Evolutionary conservation across 1,140 invertebrate species (phyloP), one percentile per base, ranked within the genome.

Genomic region (Sitobion miscanthi): DNA sequence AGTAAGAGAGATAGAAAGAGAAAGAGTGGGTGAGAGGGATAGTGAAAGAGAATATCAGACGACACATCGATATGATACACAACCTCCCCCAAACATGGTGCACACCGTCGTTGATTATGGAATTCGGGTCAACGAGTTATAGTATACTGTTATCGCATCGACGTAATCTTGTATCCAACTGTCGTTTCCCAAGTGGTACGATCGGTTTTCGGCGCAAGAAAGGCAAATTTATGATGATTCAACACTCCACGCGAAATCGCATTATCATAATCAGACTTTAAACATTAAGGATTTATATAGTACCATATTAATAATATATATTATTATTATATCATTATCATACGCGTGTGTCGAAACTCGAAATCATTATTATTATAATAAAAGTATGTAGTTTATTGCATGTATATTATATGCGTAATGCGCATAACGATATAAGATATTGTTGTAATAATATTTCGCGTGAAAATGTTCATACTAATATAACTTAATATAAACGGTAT

Each of bases 221-320:
- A 35, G n/a, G 20, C 20, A 47, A 88, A 88, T 88, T 88, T 88
- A 88, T 35, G 86, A 88, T n/a, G 86, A 88, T 88, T 88, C 86
- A 49, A 35, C 38, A 30, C 25, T 86, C 23, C 9, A 14, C 45
- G 14, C 86, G 14, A 49, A 87, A 49, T n/a, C 21, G 38, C 30
- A 47, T 49, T 87, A 47, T 87, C 30, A 42, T 47, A 86, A 42
- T 42, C 85, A 21, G 77, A 83, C 77, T 38, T 23, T 82, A 83
- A 83, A 83, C 77, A 83, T 38, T 38, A 20, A 77, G 62, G 14
- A n/a, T n/a, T 77, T 35, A 77, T 35, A 77, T 77, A 77, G 62
- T n/a, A 35, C 14, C n/a, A 77, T 77, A 77, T 77, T n/a, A n/a
- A 54, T 54, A 54, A 54, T 54, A n/a, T 69, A 86, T 47, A 83